Base-by-base conservation (phyloP, 2,113 vertebrate genomes). In the Spea multiplicata region DNA sequence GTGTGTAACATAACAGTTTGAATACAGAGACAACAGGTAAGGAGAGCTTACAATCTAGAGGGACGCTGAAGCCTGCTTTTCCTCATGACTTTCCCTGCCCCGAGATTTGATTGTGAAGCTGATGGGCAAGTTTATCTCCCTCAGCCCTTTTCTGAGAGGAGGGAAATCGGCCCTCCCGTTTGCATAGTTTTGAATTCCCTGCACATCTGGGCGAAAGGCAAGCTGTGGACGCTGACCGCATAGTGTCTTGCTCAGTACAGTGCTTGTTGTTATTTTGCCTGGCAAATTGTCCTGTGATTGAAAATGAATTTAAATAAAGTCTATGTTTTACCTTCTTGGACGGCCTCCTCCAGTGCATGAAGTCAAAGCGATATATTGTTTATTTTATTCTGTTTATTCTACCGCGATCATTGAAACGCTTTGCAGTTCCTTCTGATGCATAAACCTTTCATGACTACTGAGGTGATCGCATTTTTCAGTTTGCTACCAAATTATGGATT, bases 61-160 rank as follows among this genome's bases (percentile, higher is more conserved):
- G 62, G 49, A 12, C 5, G 48, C 10, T 44, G n/a, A 46, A 74
- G 59, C 72, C 72, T 49, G 44, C 12, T 73, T 73, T 7, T 47
- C 10, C 17, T 75, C 9, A 17, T 66, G 49, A 6, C 62, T 47
- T 50, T 2, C 4, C 52, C 53, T 45, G 45, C 49, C 66, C 74
- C 74, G 57, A 52, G 59, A 76, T 48, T 52, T 76, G 46, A 44
- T 52, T 59, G n/a, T 50, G 62, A 47, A 45, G 46, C 75, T 69
- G 74, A 55, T 47, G 8, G 44, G 47, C 12, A 4, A 44, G 53
- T 62, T 69, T 66, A 70, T 76, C 13, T 59, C 74, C 48, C 65
- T 6, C 17, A 64, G n/a, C 14, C 14, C 14, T n/a, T 61, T 61
- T 61, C 14, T 61, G 61, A 30, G n/a, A 65, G 59, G 73, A 65